These are phyloP conservation scores for Drosophila koepferae DNA, from an alignment of 2,888 invertebrate species.

Conservation along the genomic window DNA sequence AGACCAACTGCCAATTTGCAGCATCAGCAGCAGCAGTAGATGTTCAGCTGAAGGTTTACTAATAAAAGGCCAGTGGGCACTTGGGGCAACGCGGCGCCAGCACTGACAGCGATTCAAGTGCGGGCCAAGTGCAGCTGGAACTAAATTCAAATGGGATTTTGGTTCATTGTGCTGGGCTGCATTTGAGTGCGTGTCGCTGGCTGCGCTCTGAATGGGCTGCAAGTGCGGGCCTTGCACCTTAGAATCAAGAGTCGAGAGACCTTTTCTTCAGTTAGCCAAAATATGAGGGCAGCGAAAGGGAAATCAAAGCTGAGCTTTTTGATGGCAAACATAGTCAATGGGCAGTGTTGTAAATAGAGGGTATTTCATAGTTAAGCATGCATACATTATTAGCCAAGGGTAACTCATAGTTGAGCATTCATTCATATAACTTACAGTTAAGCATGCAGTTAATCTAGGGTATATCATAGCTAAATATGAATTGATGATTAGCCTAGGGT, in stretches of 20 bases:
- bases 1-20: conserved; percentile 53
- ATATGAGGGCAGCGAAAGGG: background rate
- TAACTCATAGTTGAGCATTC: no score
- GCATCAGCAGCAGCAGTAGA: conserved; percentile 22
- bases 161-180: conserved; percentile 14
- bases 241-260: background rate
- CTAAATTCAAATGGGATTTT: conserved; percentile 37
- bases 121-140: conserved; percentile 24
- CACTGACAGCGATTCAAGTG: conserved; percentile 6
- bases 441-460: no score
- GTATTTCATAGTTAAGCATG: background rate
- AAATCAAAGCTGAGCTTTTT: background rate
- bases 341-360: background rate
- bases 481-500: no score
- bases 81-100: background rate
- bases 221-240: background rate
- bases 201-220: background rate
- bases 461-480: no score
- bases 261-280: background rate
- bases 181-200: conserved; percentile 3
- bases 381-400: no score
- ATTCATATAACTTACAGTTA: no score
- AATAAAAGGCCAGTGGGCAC: conserved; percentile 5
- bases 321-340: background rate
- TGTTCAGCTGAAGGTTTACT: conserved; percentile 4